phyloP scores from a whole-genome alignment of 2,888 invertebrate genomes.

The Drosophila nr. perissopoda region DNA sequence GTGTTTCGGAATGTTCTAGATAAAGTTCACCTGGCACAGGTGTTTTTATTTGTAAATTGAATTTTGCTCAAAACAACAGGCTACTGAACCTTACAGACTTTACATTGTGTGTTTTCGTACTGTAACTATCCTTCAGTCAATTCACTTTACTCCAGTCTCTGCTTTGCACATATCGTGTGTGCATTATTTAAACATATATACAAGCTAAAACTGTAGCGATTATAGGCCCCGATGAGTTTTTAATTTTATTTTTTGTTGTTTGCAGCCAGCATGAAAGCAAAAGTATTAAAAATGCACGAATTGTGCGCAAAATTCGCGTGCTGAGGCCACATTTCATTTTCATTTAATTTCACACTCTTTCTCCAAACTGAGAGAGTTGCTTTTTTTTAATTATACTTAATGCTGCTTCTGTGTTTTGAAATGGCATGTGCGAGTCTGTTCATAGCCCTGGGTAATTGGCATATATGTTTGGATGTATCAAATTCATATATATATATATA shows the following conservation, averaged over 20 bases:
- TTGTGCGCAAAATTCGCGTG: slow-evolving; percentile 49
- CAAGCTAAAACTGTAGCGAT: neutral
- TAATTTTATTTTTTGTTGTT: neutral
- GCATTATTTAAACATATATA: neutral
- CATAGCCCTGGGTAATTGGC: slow-evolving; percentile 4
- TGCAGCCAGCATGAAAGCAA: slow-evolving; percentile 35
- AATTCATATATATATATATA: slow-evolving; percentile 2
- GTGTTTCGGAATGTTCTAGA: slow-evolving; percentile 7
- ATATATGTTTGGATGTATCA: slow-evolving; percentile 5
- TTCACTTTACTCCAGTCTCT: neutral
- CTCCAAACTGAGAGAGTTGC: slow-evolving; percentile 11
- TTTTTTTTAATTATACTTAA: slow-evolving; percentile 37
- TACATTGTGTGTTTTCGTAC: neutral
- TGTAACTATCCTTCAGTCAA: neutral
- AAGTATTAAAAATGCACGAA: slow-evolving; percentile 50
- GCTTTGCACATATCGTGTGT: neutral
- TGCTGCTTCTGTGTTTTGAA: slow-evolving; percentile 24
- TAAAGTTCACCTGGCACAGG: slow-evolving; percentile 22
- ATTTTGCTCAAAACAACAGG: neutral
- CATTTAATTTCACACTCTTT: slow-evolving; percentile 27
- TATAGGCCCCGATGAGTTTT: slow-evolving; percentile 19
- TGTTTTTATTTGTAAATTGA: neutral
- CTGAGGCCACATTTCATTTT: slow-evolving; percentile 53
- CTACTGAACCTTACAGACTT: neutral
- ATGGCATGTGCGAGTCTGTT: slow-evolving; percentile 9